Base-by-base conservation (phyloP, 2,888 invertebrate species). In the Agriopis marginaria region DNA sequence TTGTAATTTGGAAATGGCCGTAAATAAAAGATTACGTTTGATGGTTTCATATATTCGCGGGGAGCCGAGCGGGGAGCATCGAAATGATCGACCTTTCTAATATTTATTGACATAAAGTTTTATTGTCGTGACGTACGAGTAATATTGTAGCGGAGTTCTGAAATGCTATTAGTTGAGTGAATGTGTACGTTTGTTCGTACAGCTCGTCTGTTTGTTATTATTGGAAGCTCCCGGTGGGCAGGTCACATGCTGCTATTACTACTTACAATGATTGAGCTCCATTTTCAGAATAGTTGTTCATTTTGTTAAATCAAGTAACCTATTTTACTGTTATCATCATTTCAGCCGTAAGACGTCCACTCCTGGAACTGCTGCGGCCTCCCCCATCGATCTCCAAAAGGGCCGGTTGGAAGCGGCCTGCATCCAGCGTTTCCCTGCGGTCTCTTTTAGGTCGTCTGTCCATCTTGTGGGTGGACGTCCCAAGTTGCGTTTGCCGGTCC, bases 1-100 rank as follows among this genome's bases (percentile, higher is more conserved):
- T 32, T 32, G 62, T 23, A 54, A 63, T 54, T 45, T 53, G n/a
- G 62, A 45, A 32, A 58, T 58, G 12, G 45, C 39, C 10, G 10
- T 62, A 23, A 54, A 45, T 45, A 32, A 3, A 23, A 47, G 17
- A 56, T 8, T 44, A 17, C 42, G 44, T 44, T 56, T 17, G 14
- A 45, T 45, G 32, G 12, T 45, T 23, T n/a, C 0, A 58, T 58
- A 7, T 32, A 45, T 45, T 45, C 12, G 2, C 44, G 4, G 55
- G 12, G 53, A 7, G 3, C 23, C 32, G 12, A 12, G 23, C 45
- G 12, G 23, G 6, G 8, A 14, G 45, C 7, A 8, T 23, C 44
- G 45, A 9, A 45, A 55, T 55, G 55, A 55, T 42, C 23, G 55
- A 14, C 42, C 32, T 7, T 10, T 45, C 45, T 9, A 11, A 45